Conservation (phyloP, 2,113 vertebrate genomes). For the Muscicapa adusta region DNA sequence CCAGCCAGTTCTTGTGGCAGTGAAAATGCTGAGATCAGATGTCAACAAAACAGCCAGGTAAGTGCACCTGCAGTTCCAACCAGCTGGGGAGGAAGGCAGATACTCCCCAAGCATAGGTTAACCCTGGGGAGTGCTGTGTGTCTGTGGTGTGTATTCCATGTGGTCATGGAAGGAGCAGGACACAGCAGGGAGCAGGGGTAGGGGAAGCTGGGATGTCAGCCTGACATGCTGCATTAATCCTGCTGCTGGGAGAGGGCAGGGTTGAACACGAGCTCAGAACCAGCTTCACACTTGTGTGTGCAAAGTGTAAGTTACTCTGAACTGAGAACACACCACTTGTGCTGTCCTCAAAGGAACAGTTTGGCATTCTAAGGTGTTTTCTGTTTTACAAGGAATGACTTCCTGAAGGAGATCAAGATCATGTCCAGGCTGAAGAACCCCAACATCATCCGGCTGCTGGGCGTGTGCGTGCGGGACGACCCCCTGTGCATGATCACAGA, state of each 20-base stretch:
- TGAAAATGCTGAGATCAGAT: conserved; percentile 94
- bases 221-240: background rate
- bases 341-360: background rate
- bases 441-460: conserved; percentile 93
- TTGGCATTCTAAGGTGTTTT: background rate
- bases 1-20: conserved; percentile 88
- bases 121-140: background rate
- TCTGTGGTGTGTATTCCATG: background rate
- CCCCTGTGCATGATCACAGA: conserved; percentile 98
- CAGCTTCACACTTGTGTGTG: background rate
- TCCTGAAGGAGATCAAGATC: conserved; percentile 98
- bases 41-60: conserved; percentile 97
- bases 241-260: background rate
- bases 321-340: background rate
- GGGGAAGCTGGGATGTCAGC: accelerated
- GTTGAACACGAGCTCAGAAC: background rate
- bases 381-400: conserved; percentile 82
- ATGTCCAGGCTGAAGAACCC: conserved; percentile 95
- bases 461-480: conserved; percentile 90
- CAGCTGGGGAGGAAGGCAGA: background rate
- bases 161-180: background rate
- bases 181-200: background rate
- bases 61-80: accelerated
- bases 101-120: background rate
- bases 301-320: no score